Base-by-base conservation (phyloP, 2,113 vertebrate species). In the Hippocampus abdominalis region DNA sequence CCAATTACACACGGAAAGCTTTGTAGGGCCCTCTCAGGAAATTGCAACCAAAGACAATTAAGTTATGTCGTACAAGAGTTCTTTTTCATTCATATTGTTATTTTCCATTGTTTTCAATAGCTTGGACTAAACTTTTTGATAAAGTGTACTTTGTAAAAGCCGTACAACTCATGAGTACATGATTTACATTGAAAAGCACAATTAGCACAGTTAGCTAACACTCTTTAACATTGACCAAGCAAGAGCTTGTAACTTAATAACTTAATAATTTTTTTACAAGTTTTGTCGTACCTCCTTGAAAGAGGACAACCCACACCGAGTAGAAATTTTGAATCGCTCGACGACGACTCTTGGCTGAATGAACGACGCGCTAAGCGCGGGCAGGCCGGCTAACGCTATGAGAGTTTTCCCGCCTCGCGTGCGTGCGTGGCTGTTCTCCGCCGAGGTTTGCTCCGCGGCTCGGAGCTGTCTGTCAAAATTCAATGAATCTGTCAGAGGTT, bases 401-500 rank as follows among this genome's bases (percentile, higher is more conserved):
- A 40, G 3, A 40, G 3, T 39, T 63, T 63, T 36, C 13, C 32
- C 10, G 15, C 16, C 16, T 20, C 8, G 27, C 46, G 72, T 76
- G 60, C 46, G 53, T 61, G 54, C 40, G 64, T 74, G 21, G 8
- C 21, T 53, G 64, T 67, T 82, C 72, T 78, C 80, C 75, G 46
- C 56, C 0, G 71, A 73, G 75, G 74, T 57, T 69, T 72, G 40
- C 76, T 79, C 76, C 63, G 71, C 71, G 66, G 74, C 75, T 76
- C 53, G 3, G 75, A 85, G 72, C 78, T 65, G 75, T 81, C 86
- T 76, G 82, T 91, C 88, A 89, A 87, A 89, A 85, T 87, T 84
- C 84, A 84, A 89, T 90, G 87, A 88, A 84, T 89, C 83, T 88
- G 87, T 86, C 84, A 79, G 68, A 77, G 83, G 80, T 87, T 89